These are phyloP conservation scores for Aleiodes alternator DNA, from an alignment of 2,888 invertebrate species.

Conservation along the genomic window DNA sequence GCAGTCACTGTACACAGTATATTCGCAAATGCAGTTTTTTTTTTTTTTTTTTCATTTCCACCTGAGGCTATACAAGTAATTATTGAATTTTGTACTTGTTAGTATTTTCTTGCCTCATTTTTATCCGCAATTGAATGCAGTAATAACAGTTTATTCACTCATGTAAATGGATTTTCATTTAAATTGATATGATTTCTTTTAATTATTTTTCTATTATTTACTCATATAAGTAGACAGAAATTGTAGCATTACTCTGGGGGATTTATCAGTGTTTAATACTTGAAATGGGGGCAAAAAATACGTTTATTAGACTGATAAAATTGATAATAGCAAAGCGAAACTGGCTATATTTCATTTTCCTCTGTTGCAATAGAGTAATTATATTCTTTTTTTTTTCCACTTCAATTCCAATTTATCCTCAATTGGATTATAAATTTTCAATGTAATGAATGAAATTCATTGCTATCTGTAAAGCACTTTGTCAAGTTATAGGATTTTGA, in stretches of 20 bases:
- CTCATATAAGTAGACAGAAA: background rate
- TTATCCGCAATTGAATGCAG: constrained; percentile 20
- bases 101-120: background rate
- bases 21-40: constrained; percentile 7
- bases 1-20: constrained; percentile 14
- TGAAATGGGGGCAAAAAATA: background rate
- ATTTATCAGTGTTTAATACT: background rate
- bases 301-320: background rate
- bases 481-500: background rate
- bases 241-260: background rate
- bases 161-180: background rate
- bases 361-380: background rate
- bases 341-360: background rate
- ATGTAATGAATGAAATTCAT: constrained; percentile 8
- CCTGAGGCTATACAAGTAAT: constrained; percentile 4
- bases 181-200: background rate
- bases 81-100: constrained; percentile 15
- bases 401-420: background rate
- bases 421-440: background rate
- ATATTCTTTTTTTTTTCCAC: background rate
- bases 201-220: background rate
- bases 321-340: background rate
- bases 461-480: background rate
- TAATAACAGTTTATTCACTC: constrained; percentile 19
- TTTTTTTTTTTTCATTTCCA: no score